These are phyloP conservation scores for Chrysotoxum bicinctum DNA, from an alignment of 2,888 invertebrate genomes.

Conservation along the genomic window DNA sequence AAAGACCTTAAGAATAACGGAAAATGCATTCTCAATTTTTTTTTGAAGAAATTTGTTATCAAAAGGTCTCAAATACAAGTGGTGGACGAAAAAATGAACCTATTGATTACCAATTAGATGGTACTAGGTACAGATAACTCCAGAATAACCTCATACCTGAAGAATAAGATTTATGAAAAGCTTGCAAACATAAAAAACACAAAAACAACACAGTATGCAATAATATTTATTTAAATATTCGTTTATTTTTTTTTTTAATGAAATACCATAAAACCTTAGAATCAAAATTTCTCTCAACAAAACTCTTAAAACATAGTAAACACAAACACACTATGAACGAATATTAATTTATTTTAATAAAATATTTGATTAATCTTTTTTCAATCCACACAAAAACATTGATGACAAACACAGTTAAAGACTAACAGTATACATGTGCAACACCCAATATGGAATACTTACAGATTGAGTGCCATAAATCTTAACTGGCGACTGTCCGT, in stretches of 20 bases:
- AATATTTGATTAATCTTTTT: conserved; percentile 7
- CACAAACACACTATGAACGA: not conserved
- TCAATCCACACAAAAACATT: not conserved
- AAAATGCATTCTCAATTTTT: too few species aligned
- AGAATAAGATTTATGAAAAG: too few species aligned
- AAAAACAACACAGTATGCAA: not conserved
- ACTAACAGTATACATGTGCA: conserved; percentile 37
- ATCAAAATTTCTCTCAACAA: too few species aligned
- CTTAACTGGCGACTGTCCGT: conserved; percentile 78
- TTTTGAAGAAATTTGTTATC: too few species aligned
- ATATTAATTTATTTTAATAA: not conserved
- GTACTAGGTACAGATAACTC: too few species aligned
- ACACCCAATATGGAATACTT: conserved; percentile 77
- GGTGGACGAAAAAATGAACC: too few species aligned
- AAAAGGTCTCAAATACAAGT: too few species aligned
- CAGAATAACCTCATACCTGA: too few species aligned
- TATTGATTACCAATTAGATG: too few species aligned
- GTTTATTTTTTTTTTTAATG: not conserved
- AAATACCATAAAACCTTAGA: too few species aligned
- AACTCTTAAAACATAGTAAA: not conserved
- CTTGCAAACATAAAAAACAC: too few species aligned
- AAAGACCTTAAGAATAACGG: too few species aligned
- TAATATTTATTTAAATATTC: conserved; percentile 14
- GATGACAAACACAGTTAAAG: conserved; percentile 34
- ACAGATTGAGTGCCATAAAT: conserved; percentile 79